Percentiles rank a stretch among this genome's conserved stretches.
Conservation (phyloP, 2,888 invertebrate species). For the Dicycla oo region DNA sequence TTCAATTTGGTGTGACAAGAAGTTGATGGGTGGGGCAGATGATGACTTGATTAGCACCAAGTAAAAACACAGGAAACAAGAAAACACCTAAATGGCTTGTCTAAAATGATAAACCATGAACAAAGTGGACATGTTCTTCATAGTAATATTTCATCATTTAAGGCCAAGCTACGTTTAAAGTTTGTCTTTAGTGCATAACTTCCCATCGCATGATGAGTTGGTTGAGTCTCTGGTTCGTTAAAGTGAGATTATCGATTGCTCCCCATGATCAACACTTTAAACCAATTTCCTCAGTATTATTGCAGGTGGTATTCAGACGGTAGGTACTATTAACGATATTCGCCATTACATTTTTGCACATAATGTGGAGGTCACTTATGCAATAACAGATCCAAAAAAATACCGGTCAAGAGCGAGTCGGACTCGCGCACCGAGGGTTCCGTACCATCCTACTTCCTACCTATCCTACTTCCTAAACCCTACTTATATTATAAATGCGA, state of each 20-base stretch:
- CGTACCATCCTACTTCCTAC: too few relatives aligned
- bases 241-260: too few relatives aligned
- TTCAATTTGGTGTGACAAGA: slow-evolving; percentile 48
- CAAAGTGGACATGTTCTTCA: neutral
- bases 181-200: neutral
- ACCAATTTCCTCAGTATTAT: neutral
- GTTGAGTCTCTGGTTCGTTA: neutral
- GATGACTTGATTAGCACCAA: slow-evolving; percentile 38
- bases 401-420: too few relatives aligned
- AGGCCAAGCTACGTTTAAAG: neutral
- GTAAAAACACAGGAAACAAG: neutral
- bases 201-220: neutral
- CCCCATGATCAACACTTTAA: neutral
- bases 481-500: too few relatives aligned
- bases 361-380: neutral
- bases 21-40: slow-evolving; percentile 6
- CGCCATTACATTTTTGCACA: neutral
- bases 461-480: too few relatives aligned
- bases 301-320: neutral
- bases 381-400: neutral
- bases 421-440: too few relatives aligned
- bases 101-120: neutral
- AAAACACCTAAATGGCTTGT: neutral
- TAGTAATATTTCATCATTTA: neutral
- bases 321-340: neutral